A percentile compares a stretch with the other conserved stretches of the same genome.
Evolutionary conservation across 2,888 invertebrate species (phyloP).

Genomic region (Neoitamus cyanurus): DNA sequence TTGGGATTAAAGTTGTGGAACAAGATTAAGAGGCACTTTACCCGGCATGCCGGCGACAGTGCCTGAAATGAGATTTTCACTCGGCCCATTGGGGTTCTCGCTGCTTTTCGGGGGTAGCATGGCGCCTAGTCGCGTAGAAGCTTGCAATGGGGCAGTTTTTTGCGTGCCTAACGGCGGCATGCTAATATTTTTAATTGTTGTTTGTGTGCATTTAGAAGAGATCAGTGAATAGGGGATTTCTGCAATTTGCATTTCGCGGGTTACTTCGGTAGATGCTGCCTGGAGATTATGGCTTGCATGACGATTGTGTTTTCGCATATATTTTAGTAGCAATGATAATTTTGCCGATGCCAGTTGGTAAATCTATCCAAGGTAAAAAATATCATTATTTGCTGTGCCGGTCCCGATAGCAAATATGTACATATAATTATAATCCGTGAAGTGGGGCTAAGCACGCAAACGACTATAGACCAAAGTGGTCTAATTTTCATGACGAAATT

Average conservation of each 20-base stretch:
- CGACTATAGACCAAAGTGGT: no score
- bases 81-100: not conserved
- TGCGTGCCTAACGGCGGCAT: not conserved
- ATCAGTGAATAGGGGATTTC: not conserved
- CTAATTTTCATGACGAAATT: no score
- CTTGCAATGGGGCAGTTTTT: not conserved
- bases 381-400: no score
- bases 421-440: no score
- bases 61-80: not conserved
- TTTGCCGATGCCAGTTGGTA: no score
- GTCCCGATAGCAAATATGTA: no score
- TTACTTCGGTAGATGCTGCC: not conserved
- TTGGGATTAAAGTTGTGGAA: constrained; percentile 33
- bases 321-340: no score
- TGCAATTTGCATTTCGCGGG: not conserved
- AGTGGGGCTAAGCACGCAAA: no score
- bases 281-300: not conserved
- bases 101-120: not conserved
- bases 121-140: not conserved
- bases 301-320: not conserved
- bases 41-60: not conserved
- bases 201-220: not conserved
- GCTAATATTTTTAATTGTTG: not conserved
- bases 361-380: no score
- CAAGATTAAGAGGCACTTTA: constrained; percentile 39